These are phyloP conservation scores for Meliscaeva auricollis DNA, from an alignment of 2,888 invertebrate species.

Conservation along the genomic window DNA sequence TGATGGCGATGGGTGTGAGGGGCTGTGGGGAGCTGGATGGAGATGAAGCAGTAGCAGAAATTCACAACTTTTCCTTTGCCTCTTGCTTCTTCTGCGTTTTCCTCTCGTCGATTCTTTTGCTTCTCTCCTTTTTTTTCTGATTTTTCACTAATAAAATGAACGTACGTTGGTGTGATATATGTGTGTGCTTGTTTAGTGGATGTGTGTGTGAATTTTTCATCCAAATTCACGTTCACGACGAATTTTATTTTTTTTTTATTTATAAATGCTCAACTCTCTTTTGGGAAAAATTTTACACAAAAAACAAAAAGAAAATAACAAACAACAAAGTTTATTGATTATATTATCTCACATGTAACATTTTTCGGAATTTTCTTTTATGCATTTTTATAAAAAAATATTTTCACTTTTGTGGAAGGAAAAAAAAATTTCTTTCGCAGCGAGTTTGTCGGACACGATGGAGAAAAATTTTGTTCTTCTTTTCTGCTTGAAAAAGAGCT, in stretches of 20 bases:
- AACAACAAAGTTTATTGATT: conserved; percentile 60
- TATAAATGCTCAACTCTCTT: conserved; percentile 66
- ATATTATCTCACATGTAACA: conserved; percentile 73
- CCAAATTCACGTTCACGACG: conserved; percentile 52
- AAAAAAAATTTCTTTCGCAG: conserved; percentile 60
- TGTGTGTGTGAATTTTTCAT: conserved; percentile 64
- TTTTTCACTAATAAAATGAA: conserved; percentile 69
- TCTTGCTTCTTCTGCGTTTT: conserved; percentile 30
- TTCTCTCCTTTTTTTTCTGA: conserved; percentile 37
- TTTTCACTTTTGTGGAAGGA: conserved; percentile 61
- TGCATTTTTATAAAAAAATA: conserved; percentile 60
- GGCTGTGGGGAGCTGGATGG: conserved; percentile 8
- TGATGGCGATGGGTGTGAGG: conserved; percentile 14
- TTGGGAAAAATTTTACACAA: conserved; percentile 67
- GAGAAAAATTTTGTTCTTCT: conserved; percentile 66
- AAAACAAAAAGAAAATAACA: conserved; percentile 73
- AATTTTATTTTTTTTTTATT: conserved; percentile 38
- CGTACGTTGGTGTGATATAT: conserved; percentile 69
- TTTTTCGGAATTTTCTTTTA: conserved; percentile 69
- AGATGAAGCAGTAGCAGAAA: conserved; percentile 40
- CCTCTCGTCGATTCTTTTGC: conserved; percentile 28
- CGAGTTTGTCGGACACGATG: conserved; percentile 61
- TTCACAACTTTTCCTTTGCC: conserved; percentile 51
- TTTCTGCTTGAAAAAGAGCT: conserved; percentile 36
- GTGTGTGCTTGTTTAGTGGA: conserved; percentile 44